These are phyloP conservation scores for Pseudocheirus occidentalis DNA, from an alignment of 2,797 vertebrate species.

Conservation along the genomic window DNA sequence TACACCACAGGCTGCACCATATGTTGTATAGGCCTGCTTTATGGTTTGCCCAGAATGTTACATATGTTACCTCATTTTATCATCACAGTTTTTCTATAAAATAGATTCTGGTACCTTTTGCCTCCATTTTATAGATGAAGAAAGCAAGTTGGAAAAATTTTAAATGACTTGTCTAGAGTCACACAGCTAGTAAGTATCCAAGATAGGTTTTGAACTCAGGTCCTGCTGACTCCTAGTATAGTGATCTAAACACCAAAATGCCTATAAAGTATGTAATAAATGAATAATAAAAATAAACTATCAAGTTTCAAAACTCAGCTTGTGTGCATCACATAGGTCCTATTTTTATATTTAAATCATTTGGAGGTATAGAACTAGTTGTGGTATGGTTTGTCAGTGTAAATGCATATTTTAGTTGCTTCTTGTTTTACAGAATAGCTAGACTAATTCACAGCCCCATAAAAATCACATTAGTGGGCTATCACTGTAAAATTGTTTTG, in stretches of 20 bases:
- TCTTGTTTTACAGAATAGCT: background rate
- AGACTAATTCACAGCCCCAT: background rate
- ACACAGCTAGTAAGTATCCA: background rate
- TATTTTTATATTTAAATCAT: background rate
- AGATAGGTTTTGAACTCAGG: background rate
- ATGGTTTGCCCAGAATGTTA: too few relatives aligned
- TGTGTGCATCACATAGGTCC: background rate
- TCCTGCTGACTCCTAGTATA: background rate
- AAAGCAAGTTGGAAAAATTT: too few relatives aligned
- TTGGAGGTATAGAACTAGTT: background rate
- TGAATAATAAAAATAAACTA: background rate
- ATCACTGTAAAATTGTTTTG: background rate
- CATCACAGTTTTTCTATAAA: too few relatives aligned
- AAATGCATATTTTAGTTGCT: background rate
- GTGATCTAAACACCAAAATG: background rate
- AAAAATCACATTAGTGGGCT: background rate
- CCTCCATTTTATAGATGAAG: too few relatives aligned
- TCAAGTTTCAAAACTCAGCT: background rate
- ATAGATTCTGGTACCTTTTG: too few relatives aligned
- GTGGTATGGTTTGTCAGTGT: background rate
- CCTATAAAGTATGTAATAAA: background rate
- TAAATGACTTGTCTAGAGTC: too few relatives aligned
- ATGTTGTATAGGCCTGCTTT: too few relatives aligned
- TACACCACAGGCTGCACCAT: too few relatives aligned
- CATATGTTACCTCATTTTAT: too few relatives aligned